Evolutionary conservation across 2,888 invertebrate genomes (phyloP).

Genomic region (Drosophila cognata): DNA sequence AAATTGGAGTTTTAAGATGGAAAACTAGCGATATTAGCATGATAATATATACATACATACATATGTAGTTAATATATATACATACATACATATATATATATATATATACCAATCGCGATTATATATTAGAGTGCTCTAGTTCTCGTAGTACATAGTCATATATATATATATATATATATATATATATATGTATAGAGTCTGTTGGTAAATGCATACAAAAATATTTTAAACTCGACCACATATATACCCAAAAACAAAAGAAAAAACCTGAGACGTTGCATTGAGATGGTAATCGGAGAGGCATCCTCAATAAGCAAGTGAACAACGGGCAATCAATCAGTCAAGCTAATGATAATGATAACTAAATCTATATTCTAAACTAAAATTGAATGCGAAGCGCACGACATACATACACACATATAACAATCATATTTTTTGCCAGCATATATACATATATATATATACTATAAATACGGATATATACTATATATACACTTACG

Average conservation of each 20-base stretch:
- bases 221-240: constrained; percentile 38
- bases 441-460: constrained; percentile 52
- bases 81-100: constrained; percentile 16
- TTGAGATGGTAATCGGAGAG: constrained; percentile 12
- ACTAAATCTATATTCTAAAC: constrained; percentile 60
- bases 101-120: background rate
- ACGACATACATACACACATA: constrained; percentile 22
- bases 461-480: constrained; percentile 42
- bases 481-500: constrained; percentile 41
- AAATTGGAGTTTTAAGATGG: constrained; percentile 67
- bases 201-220: constrained; percentile 60
- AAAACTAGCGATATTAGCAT: constrained; percentile 39
- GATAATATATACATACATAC: constrained; percentile 39
- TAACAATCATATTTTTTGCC: constrained; percentile 65
- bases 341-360: constrained; percentile 55
- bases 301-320: constrained; percentile 59
- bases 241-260: constrained; percentile 15
- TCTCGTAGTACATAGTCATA: constrained; percentile 58
- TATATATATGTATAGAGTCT: constrained; percentile 49
- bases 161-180: constrained; percentile 21
- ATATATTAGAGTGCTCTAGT: constrained; percentile 64
- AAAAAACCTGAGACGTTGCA: constrained; percentile 31
- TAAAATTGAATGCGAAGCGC: constrained; percentile 26
- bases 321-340: constrained; percentile 74
- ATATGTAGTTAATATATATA: constrained; percentile 31